Percentiles rank a stretch among this genome's conserved stretches.
Evolutionary conservation across 2,888 invertebrate species (phyloP).

Genomic region (Luperina testacea): DNA sequence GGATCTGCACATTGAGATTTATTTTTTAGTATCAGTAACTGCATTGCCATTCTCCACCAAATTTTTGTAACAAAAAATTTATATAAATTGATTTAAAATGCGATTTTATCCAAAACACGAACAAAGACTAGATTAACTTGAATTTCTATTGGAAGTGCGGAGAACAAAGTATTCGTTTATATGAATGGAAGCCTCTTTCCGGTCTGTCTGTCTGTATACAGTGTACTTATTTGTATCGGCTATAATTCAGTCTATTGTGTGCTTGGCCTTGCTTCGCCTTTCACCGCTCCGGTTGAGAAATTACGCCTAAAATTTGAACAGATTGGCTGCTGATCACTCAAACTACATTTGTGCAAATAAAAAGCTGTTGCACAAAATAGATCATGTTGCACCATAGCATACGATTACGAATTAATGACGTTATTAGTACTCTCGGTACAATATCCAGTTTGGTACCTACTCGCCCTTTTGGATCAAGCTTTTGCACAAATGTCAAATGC

Average conservation of each 20-base stretch:
- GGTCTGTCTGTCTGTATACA: conserved; percentile 71
- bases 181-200: conserved; percentile 84
- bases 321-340: conserved; percentile 46
- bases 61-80: conserved; percentile 12
- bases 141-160: conserved; percentile 77
- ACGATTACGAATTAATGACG: conserved; percentile 20
- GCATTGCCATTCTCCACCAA: conserved; percentile 15
- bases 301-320: conserved; percentile 77
- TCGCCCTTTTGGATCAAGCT: neutral
- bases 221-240: conserved; percentile 74
- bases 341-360: conserved; percentile 63
- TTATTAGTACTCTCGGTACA: conserved; percentile 1
- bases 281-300: conserved; percentile 84
- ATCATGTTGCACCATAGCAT: conserved; percentile 42
- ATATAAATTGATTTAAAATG: conserved; percentile 33
- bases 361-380: conserved; percentile 65
- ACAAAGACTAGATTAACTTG: conserved; percentile 67
- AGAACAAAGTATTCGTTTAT: conserved; percentile 81
- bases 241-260: conserved; percentile 80
- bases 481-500: neutral
- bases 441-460: neutral
- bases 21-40: conserved; percentile 14
- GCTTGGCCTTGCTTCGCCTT: conserved; percentile 83
- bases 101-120: conserved; percentile 49
- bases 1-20: conserved; percentile 26